A percentile compares a stretch with the other conserved stretches of the same genome.
Evolutionary conservation across 2,888 invertebrate genomes (phyloP).

Genomic region (Malachius bipustulatus): DNA sequence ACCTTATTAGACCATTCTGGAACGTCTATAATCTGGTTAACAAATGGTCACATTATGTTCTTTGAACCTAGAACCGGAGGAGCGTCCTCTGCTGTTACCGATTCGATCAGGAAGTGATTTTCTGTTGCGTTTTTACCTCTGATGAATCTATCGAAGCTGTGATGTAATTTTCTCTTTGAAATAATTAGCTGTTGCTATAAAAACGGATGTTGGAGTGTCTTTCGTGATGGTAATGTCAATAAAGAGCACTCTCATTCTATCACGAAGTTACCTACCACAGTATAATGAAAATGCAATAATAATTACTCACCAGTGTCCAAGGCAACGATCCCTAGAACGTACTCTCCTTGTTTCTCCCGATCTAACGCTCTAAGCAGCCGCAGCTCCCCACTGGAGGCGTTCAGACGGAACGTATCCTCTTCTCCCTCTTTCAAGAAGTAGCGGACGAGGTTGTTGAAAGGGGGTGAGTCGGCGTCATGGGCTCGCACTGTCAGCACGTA

Average conservation of each 20-base stretch:
- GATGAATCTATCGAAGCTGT: too few species aligned
- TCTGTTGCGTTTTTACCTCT: too few species aligned
- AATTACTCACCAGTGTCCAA: conserved; percentile 88
- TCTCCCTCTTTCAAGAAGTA: conserved; percentile 92
- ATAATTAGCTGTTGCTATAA: not conserved
- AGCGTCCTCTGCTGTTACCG: too few species aligned
- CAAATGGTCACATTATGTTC: too few species aligned
- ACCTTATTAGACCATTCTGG: too few species aligned
- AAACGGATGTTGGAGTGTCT: too few species aligned
- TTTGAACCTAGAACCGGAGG: too few species aligned
- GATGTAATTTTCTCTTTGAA: not conserved
- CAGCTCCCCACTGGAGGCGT: conserved; percentile 85
- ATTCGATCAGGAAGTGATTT: too few species aligned
- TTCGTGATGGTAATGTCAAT: too few species aligned
- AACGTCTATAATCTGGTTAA: too few species aligned
- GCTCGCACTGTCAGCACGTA: conserved; percentile 76
- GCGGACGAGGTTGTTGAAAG: conserved; percentile 79
- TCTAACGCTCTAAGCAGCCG: conserved; percentile 72
- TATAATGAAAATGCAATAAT: conserved; percentile 8
- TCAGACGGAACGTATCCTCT: conserved; percentile 80
- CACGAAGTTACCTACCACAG: too few species aligned
- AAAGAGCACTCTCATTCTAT: too few species aligned
- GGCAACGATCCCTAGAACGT: conserved; percentile 75
- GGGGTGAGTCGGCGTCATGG: conserved; percentile 82
- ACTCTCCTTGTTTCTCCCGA: conserved; percentile 73